Percentiles rank a stretch among this genome's conserved stretches.
Evolutionary conservation across 2,797 vertebrate species (phyloP).

Genomic region (Hozukius guyotensis): DNA sequence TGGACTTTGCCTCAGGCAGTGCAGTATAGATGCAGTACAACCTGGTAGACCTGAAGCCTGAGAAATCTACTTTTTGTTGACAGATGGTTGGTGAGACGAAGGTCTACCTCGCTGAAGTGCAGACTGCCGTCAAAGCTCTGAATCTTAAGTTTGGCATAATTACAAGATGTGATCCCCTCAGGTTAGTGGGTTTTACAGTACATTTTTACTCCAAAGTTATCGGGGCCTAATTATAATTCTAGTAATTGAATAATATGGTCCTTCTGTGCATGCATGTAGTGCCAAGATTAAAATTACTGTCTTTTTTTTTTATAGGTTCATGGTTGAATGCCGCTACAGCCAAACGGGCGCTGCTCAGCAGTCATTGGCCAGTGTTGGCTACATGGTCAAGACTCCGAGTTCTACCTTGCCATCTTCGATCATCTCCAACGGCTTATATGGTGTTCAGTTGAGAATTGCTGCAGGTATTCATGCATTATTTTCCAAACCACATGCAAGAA

Average conservation of each 20-base stretch:
- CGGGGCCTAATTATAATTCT: accelerated
- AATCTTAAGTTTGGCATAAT: constrained; percentile 78
- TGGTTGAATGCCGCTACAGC: constrained; percentile 81
- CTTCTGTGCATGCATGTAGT: not conserved
- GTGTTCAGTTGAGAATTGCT: constrained; percentile 74
- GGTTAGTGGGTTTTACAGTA: constrained; percentile 40
- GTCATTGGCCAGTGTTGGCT: constrained; percentile 60
- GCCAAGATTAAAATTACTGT: not conserved
- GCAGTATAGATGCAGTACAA: not conserved
- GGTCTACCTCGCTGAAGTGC: constrained; percentile 78
- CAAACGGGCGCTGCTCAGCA: not conserved
- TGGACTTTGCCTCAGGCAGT: not conserved
- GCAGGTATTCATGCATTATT: constrained; percentile 52
- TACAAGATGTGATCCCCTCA: constrained; percentile 69
- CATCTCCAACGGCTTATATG: constrained; percentile 51
- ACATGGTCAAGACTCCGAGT: constrained; percentile 71
- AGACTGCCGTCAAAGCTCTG: constrained; percentile 34
- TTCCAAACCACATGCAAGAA: not conserved
- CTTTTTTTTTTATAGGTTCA: constrained; percentile 59
- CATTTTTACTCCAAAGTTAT: no score
- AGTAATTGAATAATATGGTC: no score
- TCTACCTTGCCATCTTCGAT: constrained; percentile 38
- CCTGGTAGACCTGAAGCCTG: not conserved
- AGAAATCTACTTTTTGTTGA: not conserved
- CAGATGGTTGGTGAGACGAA: constrained; percentile 66